Percentiles rank a stretch among this genome's conserved stretches.
phyloP scores from a whole-genome alignment of 2,888 invertebrate genomes.

The Chironomus tentans region DNA sequence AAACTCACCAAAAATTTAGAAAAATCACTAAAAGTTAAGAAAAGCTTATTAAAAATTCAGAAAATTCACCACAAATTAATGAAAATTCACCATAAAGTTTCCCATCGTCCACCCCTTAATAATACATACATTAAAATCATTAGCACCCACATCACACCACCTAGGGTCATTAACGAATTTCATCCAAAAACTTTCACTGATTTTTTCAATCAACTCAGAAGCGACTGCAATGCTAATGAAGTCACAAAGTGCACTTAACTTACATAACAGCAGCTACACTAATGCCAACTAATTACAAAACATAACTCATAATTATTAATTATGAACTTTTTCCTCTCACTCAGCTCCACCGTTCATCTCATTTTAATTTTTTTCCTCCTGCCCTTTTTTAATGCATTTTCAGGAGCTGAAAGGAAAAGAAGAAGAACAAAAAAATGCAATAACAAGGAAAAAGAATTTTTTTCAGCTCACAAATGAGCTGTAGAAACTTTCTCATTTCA shows the following conservation, averaged over 20 bases:
- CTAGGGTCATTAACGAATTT: background rate
- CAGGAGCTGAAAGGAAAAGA: background rate
- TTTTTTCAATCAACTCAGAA: background rate
- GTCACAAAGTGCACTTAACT: background rate
- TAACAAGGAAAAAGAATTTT: background rate
- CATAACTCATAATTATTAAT: conserved; percentile 19
- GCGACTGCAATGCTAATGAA: background rate
- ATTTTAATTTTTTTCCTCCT: background rate
- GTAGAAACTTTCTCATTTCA: background rate
- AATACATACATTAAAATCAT: background rate
- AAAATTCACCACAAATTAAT: too few species aligned
- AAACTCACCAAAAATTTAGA: too few species aligned
- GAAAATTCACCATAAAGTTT: too few species aligned
- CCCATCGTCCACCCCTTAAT: background rate
- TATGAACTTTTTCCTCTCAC: background rate
- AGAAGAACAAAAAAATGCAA: background rate
- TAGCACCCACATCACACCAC: background rate
- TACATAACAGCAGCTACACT: background rate
- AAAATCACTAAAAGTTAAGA: too few species aligned
- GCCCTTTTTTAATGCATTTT: background rate
- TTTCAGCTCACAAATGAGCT: background rate
- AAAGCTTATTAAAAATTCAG: too few species aligned
- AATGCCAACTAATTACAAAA: conserved; percentile 11
- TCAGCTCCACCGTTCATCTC: background rate
- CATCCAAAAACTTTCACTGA: too few species aligned